Evolutionary conservation across 2,113 vertebrate species (phyloP), one percentile per base, ranked within the genome.

Genomic region (Reinhardtius hippoglossoides): DNA sequence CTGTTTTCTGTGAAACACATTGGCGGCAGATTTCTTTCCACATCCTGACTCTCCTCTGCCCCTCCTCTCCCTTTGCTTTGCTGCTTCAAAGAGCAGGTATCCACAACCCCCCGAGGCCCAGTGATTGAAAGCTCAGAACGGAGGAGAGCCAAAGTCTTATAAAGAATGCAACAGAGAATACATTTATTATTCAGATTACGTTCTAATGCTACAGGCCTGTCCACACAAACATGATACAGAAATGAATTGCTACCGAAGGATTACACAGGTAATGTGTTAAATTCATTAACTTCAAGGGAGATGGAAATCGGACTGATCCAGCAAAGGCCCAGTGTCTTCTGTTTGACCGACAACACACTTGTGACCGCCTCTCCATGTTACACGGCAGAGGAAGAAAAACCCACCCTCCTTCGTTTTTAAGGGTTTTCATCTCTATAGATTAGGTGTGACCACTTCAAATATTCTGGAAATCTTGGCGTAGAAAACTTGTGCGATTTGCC

Each of bases 51-150:
- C 81, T 81, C 64, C 74, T 73, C 74, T 85, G 74, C 80, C 27
- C 84, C 78, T 70, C 67, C 26, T 65, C 59, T 67, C 72, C 81
- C 75, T 82, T 80, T 70, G 85, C 67, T 56, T 13, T 56, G 8
- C n/a, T 21, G 89, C 91, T 93, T 94, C 93, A 94, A 94, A 94
- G 92, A 90, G 71, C 90, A 94, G 92, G 92, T 92, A 93, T 91
- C 88, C 90, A 88, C 86, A 90, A 84, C 85, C 86, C 93, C 81
- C 81, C 55, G 88, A 86, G 88, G 83, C 85, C 78, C 71, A 40
- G 80, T 89, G 93, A 94, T 90, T 93, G 92, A 93, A 92, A 88
- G 90, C 89, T 92, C 87, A 86, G 89, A 85, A 89, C 88, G 91
- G 91, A 18, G 88, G 89, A 78, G 90, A 87, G 88, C 89, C 92